Evolutionary conservation across 2,113 vertebrate genomes (phyloP), one percentile per base, ranked within the genome.

Genomic region (Stegostoma tigrinum): DNA sequence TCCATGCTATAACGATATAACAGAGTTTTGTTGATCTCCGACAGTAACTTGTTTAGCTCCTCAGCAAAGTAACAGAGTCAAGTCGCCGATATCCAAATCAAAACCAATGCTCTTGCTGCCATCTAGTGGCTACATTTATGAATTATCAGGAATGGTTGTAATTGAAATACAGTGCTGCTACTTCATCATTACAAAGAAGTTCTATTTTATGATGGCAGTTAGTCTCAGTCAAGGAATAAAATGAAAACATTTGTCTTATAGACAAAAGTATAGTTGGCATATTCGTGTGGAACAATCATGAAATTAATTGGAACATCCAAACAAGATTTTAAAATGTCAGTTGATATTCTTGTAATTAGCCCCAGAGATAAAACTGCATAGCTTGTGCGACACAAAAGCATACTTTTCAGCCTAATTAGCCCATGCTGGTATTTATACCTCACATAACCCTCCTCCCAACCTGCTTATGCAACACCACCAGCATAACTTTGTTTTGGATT

Each of bases 101-200:
- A 95, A 95, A 95, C 68, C 68, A 48, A 95, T 70, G 94, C 94
- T 72, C 24, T 5, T 45, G 66, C 94, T 95, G 94, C 94, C 94
- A 72, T 72, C 94, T 52, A 72, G 94, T 95, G 93, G 67, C 67
- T 42, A 48, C 15, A 48, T 27, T 55, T 45, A 21, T 42, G 5
- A 34, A 72, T 75, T 72, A 15, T 34, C 45, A 48, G 3, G 34
- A 66, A 93, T n/a, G n/a, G 23, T 61, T 19, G 4, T 75, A 24
- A 30, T 15, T 12, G 5, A 15, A 94, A 72, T 38, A 42, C 90
- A 72, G 14, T 42, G 52, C 42, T 34, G 14, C 12, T 42, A 95
- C 34, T 6, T 95, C 34, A 75, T 10, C 68, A 38, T 52, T 15
- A 95, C 67, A 95, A 95, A 75, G 52, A 52, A 93, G 10, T 38